Evolutionary conservation across 2,797 vertebrate genomes (phyloP).

Genomic region (Pangasius sanitwongsei): DNA sequence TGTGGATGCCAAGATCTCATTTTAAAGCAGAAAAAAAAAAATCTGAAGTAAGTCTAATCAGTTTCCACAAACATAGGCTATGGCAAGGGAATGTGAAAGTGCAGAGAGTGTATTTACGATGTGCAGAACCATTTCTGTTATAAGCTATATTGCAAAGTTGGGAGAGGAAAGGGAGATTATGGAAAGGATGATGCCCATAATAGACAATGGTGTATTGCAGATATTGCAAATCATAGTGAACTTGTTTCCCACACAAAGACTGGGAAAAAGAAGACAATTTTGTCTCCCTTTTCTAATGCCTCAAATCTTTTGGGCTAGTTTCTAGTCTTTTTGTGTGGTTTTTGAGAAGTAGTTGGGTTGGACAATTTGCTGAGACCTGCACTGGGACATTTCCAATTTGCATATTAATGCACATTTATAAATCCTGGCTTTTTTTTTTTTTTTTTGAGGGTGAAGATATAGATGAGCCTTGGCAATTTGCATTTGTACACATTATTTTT

Average conservation of each 20-base stretch:
- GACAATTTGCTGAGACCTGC: not conserved
- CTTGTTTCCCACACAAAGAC: too few relatives aligned
- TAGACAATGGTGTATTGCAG: not conserved
- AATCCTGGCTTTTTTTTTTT: not conserved
- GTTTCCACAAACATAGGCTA: not conserved
- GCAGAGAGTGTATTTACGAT: not conserved
- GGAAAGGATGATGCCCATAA: not conserved
- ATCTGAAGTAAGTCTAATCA: not conserved
- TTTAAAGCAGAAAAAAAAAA: not conserved
- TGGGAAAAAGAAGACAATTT: too few relatives aligned
- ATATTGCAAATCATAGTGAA: too few relatives aligned
- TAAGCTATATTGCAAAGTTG: not conserved
- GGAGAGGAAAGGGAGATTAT: not conserved
- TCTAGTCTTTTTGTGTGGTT: not conserved
- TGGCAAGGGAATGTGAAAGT: not conserved
- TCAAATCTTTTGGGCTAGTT: not conserved
- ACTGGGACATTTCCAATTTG: not conserved
- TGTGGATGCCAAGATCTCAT: not conserved
- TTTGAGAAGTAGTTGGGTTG: not conserved
- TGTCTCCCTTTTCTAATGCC: not conserved
- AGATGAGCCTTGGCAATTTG: not conserved
- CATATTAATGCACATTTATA: not conserved
- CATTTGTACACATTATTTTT: too few relatives aligned
- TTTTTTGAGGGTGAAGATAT: not conserved
- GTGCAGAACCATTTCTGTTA: not conserved